Conservation (phyloP, 2,888 invertebrate species). For the Steinernema carpocapsae region DNA sequence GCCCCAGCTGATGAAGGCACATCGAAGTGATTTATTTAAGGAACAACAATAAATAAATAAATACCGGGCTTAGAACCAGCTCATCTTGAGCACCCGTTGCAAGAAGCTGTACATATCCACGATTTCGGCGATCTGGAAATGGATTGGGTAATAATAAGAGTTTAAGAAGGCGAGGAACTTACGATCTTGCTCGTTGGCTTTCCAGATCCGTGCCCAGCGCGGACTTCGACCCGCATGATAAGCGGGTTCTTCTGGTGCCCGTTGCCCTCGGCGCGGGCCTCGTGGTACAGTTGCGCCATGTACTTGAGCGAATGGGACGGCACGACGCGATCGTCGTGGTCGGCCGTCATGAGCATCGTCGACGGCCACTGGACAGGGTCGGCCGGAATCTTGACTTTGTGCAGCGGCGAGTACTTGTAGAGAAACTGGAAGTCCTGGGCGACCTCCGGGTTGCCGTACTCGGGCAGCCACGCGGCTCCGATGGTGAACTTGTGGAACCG, state of each 20-base stretch:
- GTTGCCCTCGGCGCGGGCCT: slow-evolving; percentile 53
- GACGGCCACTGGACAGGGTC: slow-evolving; percentile 81
- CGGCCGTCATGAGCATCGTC: slow-evolving; percentile 87
- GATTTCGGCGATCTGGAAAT: slow-evolving; percentile 84
- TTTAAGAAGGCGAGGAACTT: slow-evolving; percentile 67
- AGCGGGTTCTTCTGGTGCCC: slow-evolving; percentile 79
- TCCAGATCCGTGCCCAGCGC: slow-evolving; percentile 94
- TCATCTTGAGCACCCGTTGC: slow-evolving; percentile 77
- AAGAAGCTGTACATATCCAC: slow-evolving; percentile 88
- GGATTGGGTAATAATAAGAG: slow-evolving; percentile 53
- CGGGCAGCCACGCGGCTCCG: slow-evolving; percentile 92
- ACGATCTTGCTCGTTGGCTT: slow-evolving; percentile 87
- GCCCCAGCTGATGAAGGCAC: not conserved
- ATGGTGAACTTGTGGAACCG: slow-evolving; percentile 97
- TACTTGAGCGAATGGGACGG: slow-evolving; percentile 95
- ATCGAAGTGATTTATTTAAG: too few relatives aligned
- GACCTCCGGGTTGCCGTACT: slow-evolving; percentile 89
- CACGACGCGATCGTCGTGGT: slow-evolving; percentile 97
- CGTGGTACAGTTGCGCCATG: slow-evolving; percentile 86
- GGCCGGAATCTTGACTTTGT: slow-evolving; percentile 81
- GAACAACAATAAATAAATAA: not conserved
- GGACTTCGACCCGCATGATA: slow-evolving; percentile 86
- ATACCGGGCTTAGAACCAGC: slow-evolving; percentile 71
- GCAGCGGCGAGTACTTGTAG: slow-evolving; percentile 86
- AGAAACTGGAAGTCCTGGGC: slow-evolving; percentile 83